A percentile compares a stretch with the other conserved stretches of the same genome.
phyloP scores from a whole-genome alignment of 1,140 invertebrate species.

The Akabosia matsudoensis region DNA sequence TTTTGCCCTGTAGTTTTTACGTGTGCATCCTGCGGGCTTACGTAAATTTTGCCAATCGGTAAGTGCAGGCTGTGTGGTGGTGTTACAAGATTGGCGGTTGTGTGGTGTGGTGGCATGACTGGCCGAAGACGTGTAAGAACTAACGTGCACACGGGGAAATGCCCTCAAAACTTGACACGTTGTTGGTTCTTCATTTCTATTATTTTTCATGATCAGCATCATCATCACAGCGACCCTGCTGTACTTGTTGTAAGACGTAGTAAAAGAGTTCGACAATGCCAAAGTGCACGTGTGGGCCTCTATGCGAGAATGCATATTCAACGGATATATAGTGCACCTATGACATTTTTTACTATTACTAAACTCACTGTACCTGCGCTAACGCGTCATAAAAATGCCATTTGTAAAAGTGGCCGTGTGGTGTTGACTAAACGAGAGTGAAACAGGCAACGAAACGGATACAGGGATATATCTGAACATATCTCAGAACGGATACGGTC shows the following conservation, averaged over 20 bases:
- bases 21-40: too few species aligned
- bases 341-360: constrained; percentile 3
- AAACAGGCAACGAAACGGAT: not conserved
- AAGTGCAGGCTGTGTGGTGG: too few species aligned
- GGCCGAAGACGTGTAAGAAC: constrained; percentile 7
- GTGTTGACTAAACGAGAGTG: not conserved
- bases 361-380: not conserved
- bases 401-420: not conserved
- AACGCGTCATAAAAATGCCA: not conserved
- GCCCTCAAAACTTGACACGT: constrained; percentile 12
- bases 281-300: constrained; percentile 15
- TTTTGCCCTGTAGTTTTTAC: not conserved
- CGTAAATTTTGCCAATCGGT: too few species aligned
- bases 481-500: not conserved
- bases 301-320: too few species aligned
- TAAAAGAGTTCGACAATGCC: constrained; percentile 21
- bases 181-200: constrained; percentile 3
- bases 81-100: not conserved
- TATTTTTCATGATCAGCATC: constrained; percentile 1
- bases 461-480: not conserved
- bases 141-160: constrained; percentile 16
- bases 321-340: too few species aligned
- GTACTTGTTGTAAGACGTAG: constrained; percentile 6
- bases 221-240: too few species aligned
- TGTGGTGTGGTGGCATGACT: not conserved